Conservation (phyloP, 1,140 invertebrate species). For the Eupristina koningsbergeri region DNA sequence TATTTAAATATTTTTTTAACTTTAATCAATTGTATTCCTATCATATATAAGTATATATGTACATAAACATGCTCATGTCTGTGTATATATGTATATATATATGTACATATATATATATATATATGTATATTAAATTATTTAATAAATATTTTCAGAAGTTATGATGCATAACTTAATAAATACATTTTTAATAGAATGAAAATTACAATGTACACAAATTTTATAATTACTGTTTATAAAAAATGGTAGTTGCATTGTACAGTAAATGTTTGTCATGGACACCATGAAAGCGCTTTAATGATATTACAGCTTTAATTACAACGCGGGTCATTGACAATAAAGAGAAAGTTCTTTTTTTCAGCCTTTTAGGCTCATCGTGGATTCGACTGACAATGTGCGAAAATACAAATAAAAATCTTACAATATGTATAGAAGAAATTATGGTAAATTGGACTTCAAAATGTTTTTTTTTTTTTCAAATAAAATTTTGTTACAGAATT, state of each 20-base stretch:
- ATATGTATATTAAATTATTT: not conserved
- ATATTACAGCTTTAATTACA: constrained; percentile 68
- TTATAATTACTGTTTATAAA: constrained; percentile 16
- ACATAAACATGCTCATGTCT: too few relatives aligned
- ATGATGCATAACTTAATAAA: not conserved
- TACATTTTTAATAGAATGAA: not conserved
- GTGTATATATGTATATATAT: too few relatives aligned
- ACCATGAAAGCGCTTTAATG: constrained; percentile 58
- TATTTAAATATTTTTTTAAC: too few relatives aligned
- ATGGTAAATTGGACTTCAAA: constrained; percentile 20
- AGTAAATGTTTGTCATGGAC: constrained; percentile 21
- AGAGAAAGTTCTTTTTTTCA: constrained; percentile 65
- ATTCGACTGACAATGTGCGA: constrained; percentile 63
- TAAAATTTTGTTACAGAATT: too few relatives aligned
- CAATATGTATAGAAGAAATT: constrained; percentile 40
- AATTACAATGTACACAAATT: not conserved
- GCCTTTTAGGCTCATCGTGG: constrained; percentile 70
- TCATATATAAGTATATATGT: too few relatives aligned
- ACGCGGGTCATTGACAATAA: constrained; percentile 59
- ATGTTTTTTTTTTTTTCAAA: not conserved
- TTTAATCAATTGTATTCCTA: too few relatives aligned
- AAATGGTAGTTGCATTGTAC: constrained; percentile 1
- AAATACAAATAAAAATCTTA: constrained; percentile 37
- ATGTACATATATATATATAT: too few relatives aligned
- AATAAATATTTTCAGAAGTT: not conserved